These are phyloP conservation scores for Aurelia aurita DNA, from an alignment of 30 jellyfish, hydroid and myxozoan species.

Conservation along the genomic window DNA sequence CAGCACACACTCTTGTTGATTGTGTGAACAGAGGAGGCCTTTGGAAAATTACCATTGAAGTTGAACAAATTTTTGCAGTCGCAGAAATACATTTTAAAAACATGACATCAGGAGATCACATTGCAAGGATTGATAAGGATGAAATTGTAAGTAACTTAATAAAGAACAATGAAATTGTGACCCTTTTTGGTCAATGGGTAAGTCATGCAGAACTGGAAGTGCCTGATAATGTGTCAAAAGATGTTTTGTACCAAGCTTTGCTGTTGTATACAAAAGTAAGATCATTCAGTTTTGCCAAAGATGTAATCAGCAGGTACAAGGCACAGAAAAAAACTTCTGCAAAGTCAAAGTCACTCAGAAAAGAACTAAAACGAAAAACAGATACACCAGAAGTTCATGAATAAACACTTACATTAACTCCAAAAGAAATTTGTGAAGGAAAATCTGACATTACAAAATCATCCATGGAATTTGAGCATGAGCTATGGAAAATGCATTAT, in stretches of 20 bases:
- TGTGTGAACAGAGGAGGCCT: slow-evolving; percentile 26
- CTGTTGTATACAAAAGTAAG: not conserved
- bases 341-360: not conserved
- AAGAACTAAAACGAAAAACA: not conserved
- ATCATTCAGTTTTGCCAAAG: slow-evolving; percentile 2
- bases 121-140: not conserved
- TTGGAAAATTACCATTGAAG: not conserved
- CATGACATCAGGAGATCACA: not conserved
- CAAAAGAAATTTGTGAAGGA: too few species aligned
- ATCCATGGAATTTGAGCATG: too few species aligned
- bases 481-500: too few species aligned
- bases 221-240: slow-evolving; percentile 1
- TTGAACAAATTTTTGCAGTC: slow-evolving; percentile 4
- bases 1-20: slow-evolving; percentile 17
- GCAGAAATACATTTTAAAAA: slow-evolving; percentile 10
- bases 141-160: not conserved
- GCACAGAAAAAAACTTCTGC: not conserved
- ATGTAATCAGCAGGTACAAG: not conserved
- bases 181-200: slow-evolving; percentile 4
- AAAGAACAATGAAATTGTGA: slow-evolving; percentile 3
- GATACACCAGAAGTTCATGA: not conserved
- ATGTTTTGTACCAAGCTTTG: not conserved
- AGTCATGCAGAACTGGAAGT: slow-evolving; percentile 1
- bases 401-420: too few species aligned
- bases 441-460: too few species aligned